Conservation (phyloP, 2,113 vertebrate species). For the Gila orcuttii region DNA sequence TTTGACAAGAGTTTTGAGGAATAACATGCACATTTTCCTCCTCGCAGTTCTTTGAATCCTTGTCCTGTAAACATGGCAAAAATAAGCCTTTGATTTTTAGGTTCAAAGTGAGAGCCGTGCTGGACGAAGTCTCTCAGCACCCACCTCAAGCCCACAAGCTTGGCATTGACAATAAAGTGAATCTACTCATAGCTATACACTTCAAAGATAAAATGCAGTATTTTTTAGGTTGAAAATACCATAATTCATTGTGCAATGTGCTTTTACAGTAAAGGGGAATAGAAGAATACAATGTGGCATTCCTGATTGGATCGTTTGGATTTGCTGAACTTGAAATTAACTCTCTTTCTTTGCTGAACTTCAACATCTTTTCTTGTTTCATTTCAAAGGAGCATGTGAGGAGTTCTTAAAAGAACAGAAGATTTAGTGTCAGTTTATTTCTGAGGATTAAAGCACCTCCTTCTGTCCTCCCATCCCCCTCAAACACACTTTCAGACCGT, state of each 20-base stretch:
- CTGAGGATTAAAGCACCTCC: constrained; percentile 47
- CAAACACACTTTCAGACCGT: constrained; percentile 51
- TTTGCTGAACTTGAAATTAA: constrained; percentile 45
- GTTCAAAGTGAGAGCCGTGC: constrained; percentile 54
- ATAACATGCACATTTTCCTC: constrained; percentile 31
- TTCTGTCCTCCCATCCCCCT: constrained; percentile 21
- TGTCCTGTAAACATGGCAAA: constrained; percentile 55
- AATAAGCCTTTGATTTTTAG: constrained; percentile 56
- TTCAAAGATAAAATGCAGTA: not conserved
- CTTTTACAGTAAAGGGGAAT: not conserved
- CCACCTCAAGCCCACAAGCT: constrained; percentile 29
- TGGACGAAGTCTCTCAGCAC: constrained; percentile 43
- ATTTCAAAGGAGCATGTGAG: constrained; percentile 40
- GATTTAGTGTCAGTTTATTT: constrained; percentile 56
- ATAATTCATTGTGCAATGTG: not conserved
- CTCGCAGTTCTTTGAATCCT: constrained; percentile 41
- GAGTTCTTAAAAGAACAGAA: constrained; percentile 44
- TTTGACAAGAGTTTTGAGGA: constrained; percentile 37
- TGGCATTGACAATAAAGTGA: constrained; percentile 42
- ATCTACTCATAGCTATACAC: constrained; percentile 11
- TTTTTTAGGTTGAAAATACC: not conserved
- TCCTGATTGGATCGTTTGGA: constrained; percentile 46
- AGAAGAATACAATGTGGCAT: not conserved
- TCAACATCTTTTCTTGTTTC: constrained; percentile 4
- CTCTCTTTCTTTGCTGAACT: constrained; percentile 25